Conservation (phyloP, 2,888 invertebrate genomes). For the Silvanus unidentatus region DNA sequence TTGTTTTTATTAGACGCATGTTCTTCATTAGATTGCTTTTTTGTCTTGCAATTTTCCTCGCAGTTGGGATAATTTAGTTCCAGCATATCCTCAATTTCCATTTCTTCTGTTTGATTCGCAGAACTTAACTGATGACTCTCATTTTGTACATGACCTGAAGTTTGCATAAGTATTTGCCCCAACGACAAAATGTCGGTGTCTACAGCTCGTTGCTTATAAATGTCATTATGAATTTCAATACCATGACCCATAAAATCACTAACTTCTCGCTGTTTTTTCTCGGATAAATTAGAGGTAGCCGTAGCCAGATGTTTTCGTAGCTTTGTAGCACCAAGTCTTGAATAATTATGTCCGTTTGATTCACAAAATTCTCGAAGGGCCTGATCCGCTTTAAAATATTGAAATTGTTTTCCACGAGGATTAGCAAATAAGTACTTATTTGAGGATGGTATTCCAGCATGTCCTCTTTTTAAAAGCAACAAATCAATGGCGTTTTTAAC, state of each 20-base stretch:
- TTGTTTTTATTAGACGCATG: too few species aligned
- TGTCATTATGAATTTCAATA: constrained; percentile 10
- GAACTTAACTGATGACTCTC: constrained; percentile 1
- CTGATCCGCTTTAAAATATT: constrained; percentile 7
- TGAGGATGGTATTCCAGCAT: background rate
- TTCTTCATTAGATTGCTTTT: too few species aligned
- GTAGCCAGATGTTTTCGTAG: constrained; percentile 10
- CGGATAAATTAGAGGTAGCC: constrained; percentile 5
- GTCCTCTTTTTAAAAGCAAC: constrained; percentile 2
- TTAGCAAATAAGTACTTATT: constrained; percentile 7
- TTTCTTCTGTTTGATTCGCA: too few species aligned
- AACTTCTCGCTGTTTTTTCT: constrained; percentile 6
- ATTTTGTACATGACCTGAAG: constrained; percentile 6
- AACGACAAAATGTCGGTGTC: constrained; percentile 7
- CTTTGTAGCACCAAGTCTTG: constrained; percentile 3
- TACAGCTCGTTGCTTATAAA: constrained; percentile 11
- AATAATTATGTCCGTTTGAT: constrained; percentile 3
- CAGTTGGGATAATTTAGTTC: too few species aligned
- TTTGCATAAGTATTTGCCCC: constrained; percentile 7
- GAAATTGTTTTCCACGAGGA: constrained; percentile 3
- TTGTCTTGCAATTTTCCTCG: too few species aligned
- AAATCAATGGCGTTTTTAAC: constrained; percentile 4
- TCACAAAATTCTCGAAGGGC: constrained; percentile 4
- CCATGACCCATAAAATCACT: constrained; percentile 14
- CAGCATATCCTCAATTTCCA: too few species aligned